Percentiles rank a stretch among this genome's conserved stretches.
Evolutionary conservation across 2,113 vertebrate species (phyloP).

Genomic region (Psephotus haematonotus): DNA sequence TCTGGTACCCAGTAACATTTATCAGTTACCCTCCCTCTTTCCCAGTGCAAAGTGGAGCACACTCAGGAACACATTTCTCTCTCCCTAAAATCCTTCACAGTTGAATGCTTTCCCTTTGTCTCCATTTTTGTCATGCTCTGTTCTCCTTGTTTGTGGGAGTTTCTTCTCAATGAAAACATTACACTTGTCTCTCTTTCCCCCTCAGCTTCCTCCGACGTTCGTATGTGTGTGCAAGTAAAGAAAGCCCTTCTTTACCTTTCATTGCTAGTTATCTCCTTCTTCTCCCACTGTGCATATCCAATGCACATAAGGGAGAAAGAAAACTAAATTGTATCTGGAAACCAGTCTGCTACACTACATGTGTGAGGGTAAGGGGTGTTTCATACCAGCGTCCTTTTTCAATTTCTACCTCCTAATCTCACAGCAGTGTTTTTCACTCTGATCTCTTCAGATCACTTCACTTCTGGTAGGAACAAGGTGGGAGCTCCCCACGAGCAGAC

Average conservation of each 20-base stretch:
- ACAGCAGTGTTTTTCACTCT: not conserved
- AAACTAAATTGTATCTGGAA: not conserved
- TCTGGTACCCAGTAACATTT: not conserved
- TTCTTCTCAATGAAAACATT: not conserved
- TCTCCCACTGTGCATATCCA: not conserved
- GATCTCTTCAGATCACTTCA: not conserved
- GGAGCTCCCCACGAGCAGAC: not conserved
- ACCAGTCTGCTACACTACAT: accelerated
- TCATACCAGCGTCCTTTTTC: not conserved
- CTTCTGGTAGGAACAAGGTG: not conserved
- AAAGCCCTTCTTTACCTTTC: not conserved
- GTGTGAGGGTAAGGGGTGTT: not conserved
- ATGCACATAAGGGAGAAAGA: not conserved
- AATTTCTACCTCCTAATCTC: not conserved
- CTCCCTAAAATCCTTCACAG: not conserved
- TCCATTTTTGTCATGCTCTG: not conserved
- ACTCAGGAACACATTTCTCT: not conserved
- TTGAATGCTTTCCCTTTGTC: not conserved
- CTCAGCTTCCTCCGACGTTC: not conserved
- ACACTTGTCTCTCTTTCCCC: not conserved
- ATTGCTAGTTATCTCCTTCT: not conserved
- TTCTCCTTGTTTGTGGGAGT: not conserved
- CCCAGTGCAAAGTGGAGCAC: not conserved
- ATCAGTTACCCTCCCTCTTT: not conserved
- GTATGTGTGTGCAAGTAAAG: not conserved